These are phyloP conservation scores for Pachyramphus minor DNA, from an alignment of 2,113 vertebrate genomes.

Conservation along the genomic window DNA sequence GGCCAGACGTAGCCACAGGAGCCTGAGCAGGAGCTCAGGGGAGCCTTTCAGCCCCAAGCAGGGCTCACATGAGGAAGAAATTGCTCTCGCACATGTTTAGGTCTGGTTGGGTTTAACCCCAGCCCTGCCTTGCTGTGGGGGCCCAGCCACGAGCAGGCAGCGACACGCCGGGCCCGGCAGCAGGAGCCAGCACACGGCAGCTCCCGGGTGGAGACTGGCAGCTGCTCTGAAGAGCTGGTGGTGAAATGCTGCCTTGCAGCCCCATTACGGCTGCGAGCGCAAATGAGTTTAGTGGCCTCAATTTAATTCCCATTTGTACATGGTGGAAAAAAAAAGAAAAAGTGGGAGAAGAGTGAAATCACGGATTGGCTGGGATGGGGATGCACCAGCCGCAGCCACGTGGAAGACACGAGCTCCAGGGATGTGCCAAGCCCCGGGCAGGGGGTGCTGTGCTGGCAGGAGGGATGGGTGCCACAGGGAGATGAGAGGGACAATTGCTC, in stretches of 20 bases:
- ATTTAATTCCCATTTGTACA: constrained; percentile 46
- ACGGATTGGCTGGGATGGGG: rapidly evolving
- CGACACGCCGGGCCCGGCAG: neutral
- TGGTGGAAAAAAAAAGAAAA: neutral
- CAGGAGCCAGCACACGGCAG: neutral
- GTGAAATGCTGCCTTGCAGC: neutral
- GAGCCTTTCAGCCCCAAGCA: neutral
- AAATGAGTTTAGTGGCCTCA: constrained; percentile 26
- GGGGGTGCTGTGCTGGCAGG: neutral
- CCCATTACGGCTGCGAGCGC: neutral
- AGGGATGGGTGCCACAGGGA: neutral
- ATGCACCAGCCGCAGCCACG: rapidly evolving
- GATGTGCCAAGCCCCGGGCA: neutral
- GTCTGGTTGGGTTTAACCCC: neutral
- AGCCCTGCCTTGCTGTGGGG: neutral
- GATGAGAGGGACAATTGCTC: rapidly evolving
- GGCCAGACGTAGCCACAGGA: rapidly evolving
- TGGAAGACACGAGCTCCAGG: neutral
- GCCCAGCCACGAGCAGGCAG: neutral
- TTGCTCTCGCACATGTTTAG: neutral
- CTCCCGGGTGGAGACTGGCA: neutral
- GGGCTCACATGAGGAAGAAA: neutral
- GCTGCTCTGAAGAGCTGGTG: neutral
- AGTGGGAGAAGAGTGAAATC: neutral
- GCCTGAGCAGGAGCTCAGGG: rapidly evolving